Percentiles rank a stretch among this genome's conserved stretches.
These are phyloP conservation scores for Octomys mimax DNA, from an alignment of 2,797 vertebrate genomes.

Conservation along the genomic window DNA sequence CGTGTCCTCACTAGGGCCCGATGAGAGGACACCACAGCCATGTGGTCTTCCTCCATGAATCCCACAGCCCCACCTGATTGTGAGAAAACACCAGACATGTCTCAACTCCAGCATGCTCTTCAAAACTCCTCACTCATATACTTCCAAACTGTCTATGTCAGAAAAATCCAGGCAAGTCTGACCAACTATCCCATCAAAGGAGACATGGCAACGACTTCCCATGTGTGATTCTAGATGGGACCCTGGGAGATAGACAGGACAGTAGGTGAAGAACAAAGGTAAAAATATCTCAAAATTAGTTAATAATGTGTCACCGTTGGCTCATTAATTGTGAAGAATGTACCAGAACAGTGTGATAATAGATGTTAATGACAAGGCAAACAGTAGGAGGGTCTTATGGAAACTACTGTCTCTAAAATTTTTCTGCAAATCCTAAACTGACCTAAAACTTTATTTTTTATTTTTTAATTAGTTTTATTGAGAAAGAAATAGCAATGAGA, in stretches of 20 bases:
- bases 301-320: neutral
- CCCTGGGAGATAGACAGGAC: constrained; percentile 4
- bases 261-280: neutral
- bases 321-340: constrained; percentile 17
- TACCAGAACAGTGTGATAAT: neutral
- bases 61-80: neutral
- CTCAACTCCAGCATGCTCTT: neutral
- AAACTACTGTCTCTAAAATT: neutral
- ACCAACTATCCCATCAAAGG: neutral
- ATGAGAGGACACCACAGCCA: neutral
- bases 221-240: neutral
- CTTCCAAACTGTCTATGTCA: neutral
- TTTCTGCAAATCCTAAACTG: constrained; percentile 21
- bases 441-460: constrained; percentile 24
- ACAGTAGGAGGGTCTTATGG: no score
- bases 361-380: neutral
- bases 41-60: neutral
- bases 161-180: neutral
- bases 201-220: neutral
- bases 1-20: neutral
- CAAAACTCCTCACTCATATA: neutral
- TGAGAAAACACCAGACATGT: neutral
- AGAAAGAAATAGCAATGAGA: no score
- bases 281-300: neutral
- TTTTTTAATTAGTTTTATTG: neutral